Base-by-base conservation (phyloP, 2,888 invertebrate species). In the Lasioglossum vierecki region DNA sequence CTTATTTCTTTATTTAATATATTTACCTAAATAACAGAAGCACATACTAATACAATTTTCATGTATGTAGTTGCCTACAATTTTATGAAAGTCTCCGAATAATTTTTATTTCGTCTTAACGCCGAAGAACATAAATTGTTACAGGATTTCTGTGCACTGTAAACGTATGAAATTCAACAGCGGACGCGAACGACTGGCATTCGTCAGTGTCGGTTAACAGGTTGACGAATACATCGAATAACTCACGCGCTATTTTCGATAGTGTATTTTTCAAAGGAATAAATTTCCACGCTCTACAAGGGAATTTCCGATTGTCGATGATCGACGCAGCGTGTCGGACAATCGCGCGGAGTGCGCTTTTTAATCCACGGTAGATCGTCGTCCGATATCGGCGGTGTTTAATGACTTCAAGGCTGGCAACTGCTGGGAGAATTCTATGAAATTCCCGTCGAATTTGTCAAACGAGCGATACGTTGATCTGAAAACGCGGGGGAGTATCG, bases 401-500 rank as follows among this genome's bases (percentile, higher is more conserved):
- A 68, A 68, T n/a, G 39, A 68, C 1, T 68, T 4, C 26, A 39
- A 1, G 35, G 9, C 68, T 39, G 22, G 39, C 39, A 35, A 22
- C 39, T 39, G 63, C 9, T 68, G 13, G 13, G 39, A 8, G 30
- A 39, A 68, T 68, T 68, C 39, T 39, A 68, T 68, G 18, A 39
- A 68, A 39, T 68, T 22, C 63, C 22, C 22, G 35, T 39, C 39
- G 68, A 39, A 68, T 68, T 68, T 68, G 35, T 68, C 68, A 22
- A 68, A 35, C 18, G 18, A 18, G 35, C 22, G 39, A 22, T 68
- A 68, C 35, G 68, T 8, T 22, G 39, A 39, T 39, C 60, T 15
- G 60, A 13, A n/a, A 60, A 39, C 8, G 68, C 39, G 22, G 18
- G 39, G 68, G 68, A 68, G 60, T 41, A 46, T 79, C 75, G 46